phyloP scores from a whole-genome alignment of 2,797 vertebrate species.

The Sebastes nivosus region DNA sequence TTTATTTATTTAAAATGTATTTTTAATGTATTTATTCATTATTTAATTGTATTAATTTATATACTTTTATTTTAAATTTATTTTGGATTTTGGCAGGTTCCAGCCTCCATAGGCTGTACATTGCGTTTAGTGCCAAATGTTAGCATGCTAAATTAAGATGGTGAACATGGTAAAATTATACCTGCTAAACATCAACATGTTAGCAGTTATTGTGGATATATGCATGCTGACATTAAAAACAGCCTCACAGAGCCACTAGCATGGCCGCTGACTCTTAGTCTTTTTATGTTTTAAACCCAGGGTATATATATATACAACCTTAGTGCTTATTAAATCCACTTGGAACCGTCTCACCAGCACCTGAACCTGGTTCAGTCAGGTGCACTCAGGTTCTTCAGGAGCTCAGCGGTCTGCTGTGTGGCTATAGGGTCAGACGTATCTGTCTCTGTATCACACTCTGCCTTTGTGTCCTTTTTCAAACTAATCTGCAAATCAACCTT shows the following conservation, averaged over 20 bases:
- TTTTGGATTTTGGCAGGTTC: accelerated
- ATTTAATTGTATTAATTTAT: too few species aligned
- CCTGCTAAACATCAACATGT: not conserved
- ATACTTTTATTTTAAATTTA: too few species aligned
- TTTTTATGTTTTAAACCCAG: not conserved
- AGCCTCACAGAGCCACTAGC: too few species aligned
- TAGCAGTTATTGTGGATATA: not conserved
- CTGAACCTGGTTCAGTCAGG: not conserved
- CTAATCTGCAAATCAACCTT: not conserved
- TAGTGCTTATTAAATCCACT: not conserved
- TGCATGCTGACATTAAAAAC: not conserved
- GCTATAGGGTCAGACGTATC: not conserved
- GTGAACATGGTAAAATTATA: not conserved
- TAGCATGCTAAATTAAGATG: not conserved
- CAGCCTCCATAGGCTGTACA: not conserved
- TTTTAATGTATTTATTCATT: accelerated
- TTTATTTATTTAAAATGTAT: too few species aligned
- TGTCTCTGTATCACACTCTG: not conserved
- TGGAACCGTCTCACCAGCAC: not conserved
- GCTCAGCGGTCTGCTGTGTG: not conserved
- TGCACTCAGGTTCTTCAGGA: not conserved
- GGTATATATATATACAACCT: not conserved
- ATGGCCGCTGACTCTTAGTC: not conserved
- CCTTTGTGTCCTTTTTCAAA: not conserved
- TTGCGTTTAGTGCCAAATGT: not conserved